Evolutionary conservation across 1,140 invertebrate genomes (phyloP).

Genomic region (Drosophila bocki): DNA sequence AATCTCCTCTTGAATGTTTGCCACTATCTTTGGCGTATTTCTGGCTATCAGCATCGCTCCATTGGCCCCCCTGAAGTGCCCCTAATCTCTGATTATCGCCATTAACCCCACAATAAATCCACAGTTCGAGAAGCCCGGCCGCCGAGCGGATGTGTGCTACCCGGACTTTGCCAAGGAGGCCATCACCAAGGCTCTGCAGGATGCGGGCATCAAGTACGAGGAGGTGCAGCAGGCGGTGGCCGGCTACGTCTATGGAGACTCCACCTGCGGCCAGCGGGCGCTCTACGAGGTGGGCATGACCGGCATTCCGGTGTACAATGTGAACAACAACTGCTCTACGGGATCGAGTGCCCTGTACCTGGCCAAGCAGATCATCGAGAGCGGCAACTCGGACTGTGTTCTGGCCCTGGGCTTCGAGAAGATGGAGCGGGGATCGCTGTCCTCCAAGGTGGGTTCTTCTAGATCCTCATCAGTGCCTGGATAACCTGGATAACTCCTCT

Average conservation of each 20-base stretch:
- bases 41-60: conserved; percentile 27
- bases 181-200: conserved; percentile 94
- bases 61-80: conserved; percentile 37
- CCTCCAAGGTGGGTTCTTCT: conserved; percentile 87
- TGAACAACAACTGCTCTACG: conserved; percentile 99
- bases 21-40: conserved; percentile 15
- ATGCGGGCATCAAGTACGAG: conserved; percentile 93
- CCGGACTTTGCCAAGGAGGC: conserved; percentile 98
- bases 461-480: fast-evolving
- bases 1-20: conserved; percentile 31
- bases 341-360: conserved; percentile 96
- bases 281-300: conserved; percentile 98
- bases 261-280: conserved; percentile 97
- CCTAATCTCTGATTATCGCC: conserved; percentile 14
- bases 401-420: conserved; percentile 99
- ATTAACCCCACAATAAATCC: background rate
- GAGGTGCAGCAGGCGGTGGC: conserved; percentile 95
- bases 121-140: conserved; percentile 92
- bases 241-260: conserved; percentile 98
- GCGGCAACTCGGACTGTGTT: conserved; percentile 94
- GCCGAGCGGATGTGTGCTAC: conserved; percentile 93
- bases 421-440: conserved; percentile 97
- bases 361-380: conserved; percentile 95
- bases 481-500: background rate
- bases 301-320: conserved; percentile 99